These are phyloP conservation scores for Triops longicaudatus DNA, from an alignment of 1,140 invertebrate genomes.

Conservation along the genomic window DNA sequence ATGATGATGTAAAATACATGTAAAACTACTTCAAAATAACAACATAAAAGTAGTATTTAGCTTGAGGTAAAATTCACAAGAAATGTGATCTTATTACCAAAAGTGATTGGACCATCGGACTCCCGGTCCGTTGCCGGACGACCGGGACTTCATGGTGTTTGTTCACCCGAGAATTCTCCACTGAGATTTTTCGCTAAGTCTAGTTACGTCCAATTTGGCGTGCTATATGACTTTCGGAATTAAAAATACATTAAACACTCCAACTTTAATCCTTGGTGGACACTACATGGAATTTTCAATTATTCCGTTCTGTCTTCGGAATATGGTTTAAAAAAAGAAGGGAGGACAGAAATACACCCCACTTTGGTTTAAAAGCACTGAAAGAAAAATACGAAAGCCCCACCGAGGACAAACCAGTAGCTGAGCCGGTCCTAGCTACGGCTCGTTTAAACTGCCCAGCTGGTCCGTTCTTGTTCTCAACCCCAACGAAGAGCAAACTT, in stretches of 20 bases:
- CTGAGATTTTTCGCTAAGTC: background rate
- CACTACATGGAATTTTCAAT: no score
- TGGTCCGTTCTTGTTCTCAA: background rate
- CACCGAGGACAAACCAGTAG: background rate
- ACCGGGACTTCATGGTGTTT: slow-evolving; percentile 2
- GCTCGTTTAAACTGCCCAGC: slow-evolving; percentile 10
- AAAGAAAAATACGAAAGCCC: background rate
- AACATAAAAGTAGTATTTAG: background rate
- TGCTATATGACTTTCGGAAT: no score
- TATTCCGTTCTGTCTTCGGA: no score
- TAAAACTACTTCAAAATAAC: background rate
- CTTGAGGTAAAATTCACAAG: background rate
- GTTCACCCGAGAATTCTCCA: background rate
- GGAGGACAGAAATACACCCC: no score
- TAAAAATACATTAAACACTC: background rate
- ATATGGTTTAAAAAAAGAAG: no score
- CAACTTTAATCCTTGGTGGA: background rate
- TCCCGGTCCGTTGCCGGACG: slow-evolving; percentile 4
- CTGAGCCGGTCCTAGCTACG: background rate
- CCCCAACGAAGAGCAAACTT: background rate
- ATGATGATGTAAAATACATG: no score
- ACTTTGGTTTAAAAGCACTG: no score
- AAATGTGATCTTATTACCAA: background rate
- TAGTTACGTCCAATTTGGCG: background rate
- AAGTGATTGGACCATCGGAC: background rate